These are phyloP conservation scores for Zaprionus inermis DNA, from an alignment of 1,140 invertebrate species.

Conservation along the genomic window DNA sequence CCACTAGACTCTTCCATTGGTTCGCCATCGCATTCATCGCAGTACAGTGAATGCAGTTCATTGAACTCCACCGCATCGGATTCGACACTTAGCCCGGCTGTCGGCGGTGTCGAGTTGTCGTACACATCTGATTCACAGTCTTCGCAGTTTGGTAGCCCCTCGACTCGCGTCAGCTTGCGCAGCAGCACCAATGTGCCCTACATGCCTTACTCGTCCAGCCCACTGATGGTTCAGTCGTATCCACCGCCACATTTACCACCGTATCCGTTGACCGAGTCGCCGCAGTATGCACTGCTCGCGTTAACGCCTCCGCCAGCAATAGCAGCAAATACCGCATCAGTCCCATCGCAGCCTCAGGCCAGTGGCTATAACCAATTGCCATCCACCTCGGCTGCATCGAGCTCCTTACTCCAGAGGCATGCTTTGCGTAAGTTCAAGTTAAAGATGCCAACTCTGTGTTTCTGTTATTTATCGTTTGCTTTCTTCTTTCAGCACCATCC, in stretches of 20 bases:
- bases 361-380: slow-evolving; percentile 63
- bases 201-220: slow-evolving; percentile 78
- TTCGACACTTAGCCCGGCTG: slow-evolving; percentile 74
- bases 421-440: slow-evolving; percentile 67
- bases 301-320: slow-evolving; percentile 39
- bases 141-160: slow-evolving; percentile 74
- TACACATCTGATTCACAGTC: slow-evolving; percentile 75
- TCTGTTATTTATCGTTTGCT: background rate
- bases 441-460: background rate
- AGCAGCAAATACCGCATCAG: slow-evolving; percentile 4
- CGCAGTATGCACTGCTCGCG: slow-evolving; percentile 61
- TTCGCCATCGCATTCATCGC: slow-evolving; percentile 77
- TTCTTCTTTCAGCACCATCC: slow-evolving; percentile 64
- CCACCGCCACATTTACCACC: slow-evolving; percentile 69
- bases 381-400: slow-evolving; percentile 58
- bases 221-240: slow-evolving; percentile 73
- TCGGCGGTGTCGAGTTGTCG: slow-evolving; percentile 61
- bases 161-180: slow-evolving; percentile 62
- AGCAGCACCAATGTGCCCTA: slow-evolving; percentile 76
- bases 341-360: slow-evolving; percentile 4
- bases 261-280: slow-evolving; percentile 70
- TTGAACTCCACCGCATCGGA: slow-evolving; percentile 78
- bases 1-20: slow-evolving; percentile 76
- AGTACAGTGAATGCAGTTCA: slow-evolving; percentile 77
- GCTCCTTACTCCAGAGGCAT: slow-evolving; percentile 53